Percentiles rank a stretch among this genome's conserved stretches.
phyloP scores from a whole-genome alignment of 2,797 vertebrate species.

The Triplophysa yarkandensis region DNA sequence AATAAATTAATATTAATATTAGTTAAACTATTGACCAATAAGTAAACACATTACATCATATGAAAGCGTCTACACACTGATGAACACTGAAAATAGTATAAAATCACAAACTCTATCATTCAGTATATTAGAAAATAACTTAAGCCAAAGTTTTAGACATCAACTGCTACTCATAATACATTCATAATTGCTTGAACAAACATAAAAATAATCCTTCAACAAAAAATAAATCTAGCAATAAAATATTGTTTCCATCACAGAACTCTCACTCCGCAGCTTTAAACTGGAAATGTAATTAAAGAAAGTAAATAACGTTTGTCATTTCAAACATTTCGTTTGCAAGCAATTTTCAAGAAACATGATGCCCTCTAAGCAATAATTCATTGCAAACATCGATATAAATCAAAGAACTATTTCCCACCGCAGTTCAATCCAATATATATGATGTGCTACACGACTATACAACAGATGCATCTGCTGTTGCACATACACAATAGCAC shows the following conservation, averaged over 20 bases:
- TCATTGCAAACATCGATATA: neutral
- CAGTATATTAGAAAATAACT: no score
- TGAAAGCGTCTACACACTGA: no score
- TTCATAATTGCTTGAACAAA: neutral
- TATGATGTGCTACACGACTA: neutral
- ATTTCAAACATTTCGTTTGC: slow-evolving; percentile 9
- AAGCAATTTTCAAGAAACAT: slow-evolving; percentile 10
- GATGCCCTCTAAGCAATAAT: neutral
- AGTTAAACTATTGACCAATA: no score
- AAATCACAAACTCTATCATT: no score
- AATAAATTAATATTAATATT: no score
- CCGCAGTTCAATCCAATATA: neutral
- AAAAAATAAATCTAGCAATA: neutral
- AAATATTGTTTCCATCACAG: neutral
- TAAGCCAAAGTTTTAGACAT: no score
- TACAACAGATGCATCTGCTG: neutral
- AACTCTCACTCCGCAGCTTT: neutral
- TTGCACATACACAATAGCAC: neutral
- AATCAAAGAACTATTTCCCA: neutral
- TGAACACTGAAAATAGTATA: no score
- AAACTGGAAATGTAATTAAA: slow-evolving; percentile 1
- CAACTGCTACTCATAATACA: no score
- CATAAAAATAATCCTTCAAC: neutral
- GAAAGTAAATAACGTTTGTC: neutral
- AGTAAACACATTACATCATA: no score